Base-by-base conservation (phyloP, 1,140 invertebrate species). In the Ruditapes philippinarum region DNA sequence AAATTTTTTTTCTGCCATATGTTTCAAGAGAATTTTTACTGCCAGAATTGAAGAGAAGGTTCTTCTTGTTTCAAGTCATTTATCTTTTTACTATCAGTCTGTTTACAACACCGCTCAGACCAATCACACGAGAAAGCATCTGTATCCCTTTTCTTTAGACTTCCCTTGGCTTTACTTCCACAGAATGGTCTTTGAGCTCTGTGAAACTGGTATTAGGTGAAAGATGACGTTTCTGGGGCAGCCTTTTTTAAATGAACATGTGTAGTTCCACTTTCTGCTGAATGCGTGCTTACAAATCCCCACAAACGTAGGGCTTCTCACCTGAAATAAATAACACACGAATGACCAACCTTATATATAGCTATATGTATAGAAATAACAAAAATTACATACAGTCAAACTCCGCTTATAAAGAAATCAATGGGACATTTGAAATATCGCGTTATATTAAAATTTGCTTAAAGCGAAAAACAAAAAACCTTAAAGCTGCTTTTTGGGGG, bases 201-300 rank as follows among this genome's bases (percentile, higher is more conserved):
- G 65, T 3, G 7, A 38, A 38, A 19, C 19, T 40, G 4, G 65
- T 0, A n/a, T 78, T 33, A 22, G 74, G 42, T 36, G 74, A 19
- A 3, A 57, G 60, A 65, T 81, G 54, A 14, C 84, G n/a, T 45
- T 86, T 86, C 33, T 78, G 49, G 36, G n/a, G n/a, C n/a, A n/a
- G n/a, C 84, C 76, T 22, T 73, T 73, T 42, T 86, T 86, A 17
- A 78, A 38, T 33, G 76, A 73, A 78, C 84, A 86, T 25, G 84
- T 86, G 49, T 86, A 86, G 73, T 86, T 86, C 84, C 84, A 86
- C 84, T 97, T 97, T 96, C 99, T 99, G 96, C 99, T 98, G 96
- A 99, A 99, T 19, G 98, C 99, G 95, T 99, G 99, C 96, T 99
- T 99, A n/a, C 99, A 99, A 79, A 98, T 99, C 96, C n/a, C 99